Conservation (phyloP, 2,113 vertebrate species). For the Bubo bubo region DNA sequence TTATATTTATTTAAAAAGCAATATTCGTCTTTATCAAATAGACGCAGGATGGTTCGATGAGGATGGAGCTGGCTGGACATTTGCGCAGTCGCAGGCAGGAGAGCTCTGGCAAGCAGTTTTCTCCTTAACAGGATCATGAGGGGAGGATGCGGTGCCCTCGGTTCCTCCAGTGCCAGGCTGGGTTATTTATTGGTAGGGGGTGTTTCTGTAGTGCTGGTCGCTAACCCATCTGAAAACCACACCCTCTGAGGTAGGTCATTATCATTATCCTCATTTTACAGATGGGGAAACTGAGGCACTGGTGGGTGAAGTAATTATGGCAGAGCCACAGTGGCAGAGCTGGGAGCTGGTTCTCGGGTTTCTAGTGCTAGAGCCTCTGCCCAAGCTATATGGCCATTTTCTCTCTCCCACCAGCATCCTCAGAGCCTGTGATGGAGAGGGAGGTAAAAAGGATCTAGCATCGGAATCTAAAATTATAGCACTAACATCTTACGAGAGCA, state of each 20-base stretch:
- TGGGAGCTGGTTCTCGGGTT: neutral
- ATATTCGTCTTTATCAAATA: constrained; percentile 80
- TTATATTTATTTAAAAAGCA: constrained; percentile 85
- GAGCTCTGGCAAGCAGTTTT: neutral
- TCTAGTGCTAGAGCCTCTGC: neutral
- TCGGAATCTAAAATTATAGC: neutral
- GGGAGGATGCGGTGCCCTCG: constrained; percentile 19
- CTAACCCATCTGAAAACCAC: constrained; percentile 29
- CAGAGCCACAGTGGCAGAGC: neutral
- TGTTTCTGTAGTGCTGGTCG: constrained; percentile 47
- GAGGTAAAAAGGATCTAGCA: neutral
- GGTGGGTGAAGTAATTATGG: neutral
- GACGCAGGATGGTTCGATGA: constrained; percentile 67
- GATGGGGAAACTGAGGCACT: constrained; percentile 65
- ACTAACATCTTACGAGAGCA: neutral
- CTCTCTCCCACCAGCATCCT: neutral
- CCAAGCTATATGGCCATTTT: neutral
- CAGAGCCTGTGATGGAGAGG: neutral
- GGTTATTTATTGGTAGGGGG: constrained; percentile 6
- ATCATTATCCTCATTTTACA: constrained; percentile 55
- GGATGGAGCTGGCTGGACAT: constrained; percentile 43
- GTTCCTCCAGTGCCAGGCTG: constrained; percentile 14
- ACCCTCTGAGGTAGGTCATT: constrained; percentile 62
- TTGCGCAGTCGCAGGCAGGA: neutral
- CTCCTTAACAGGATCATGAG: neutral